Evolutionary conservation across 2,797 vertebrate species (phyloP).

Genomic region (Iguana delicatissima): DNA sequence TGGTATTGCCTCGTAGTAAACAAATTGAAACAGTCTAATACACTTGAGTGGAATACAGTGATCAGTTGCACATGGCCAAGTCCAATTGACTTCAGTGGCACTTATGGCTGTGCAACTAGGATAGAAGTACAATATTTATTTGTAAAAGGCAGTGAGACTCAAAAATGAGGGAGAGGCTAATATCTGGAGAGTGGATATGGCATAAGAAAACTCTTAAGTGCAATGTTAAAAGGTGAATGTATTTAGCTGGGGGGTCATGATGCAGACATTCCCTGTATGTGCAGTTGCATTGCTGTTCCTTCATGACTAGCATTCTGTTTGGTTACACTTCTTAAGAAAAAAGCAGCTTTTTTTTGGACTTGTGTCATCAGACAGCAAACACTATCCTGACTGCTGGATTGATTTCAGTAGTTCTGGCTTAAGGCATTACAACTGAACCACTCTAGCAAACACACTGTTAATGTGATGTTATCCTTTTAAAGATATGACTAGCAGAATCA

Average conservation of each 20-base stretch:
- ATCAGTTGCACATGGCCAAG: neutral
- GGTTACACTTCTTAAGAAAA: slow-evolving; percentile 25
- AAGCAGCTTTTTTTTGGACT: neutral
- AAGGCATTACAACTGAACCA: slow-evolving; percentile 36
- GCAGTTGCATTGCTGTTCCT: neutral
- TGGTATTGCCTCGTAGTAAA: fast-evolving
- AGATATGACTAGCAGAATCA: neutral
- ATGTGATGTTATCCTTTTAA: neutral
- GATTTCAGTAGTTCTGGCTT: slow-evolving; percentile 7
- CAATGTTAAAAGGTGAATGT: neutral
- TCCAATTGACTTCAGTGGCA: fast-evolving
- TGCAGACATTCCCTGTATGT: neutral
- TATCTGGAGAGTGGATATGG: neutral
- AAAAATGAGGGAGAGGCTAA: neutral
- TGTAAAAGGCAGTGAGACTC: fast-evolving
- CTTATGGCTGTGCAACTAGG: fast-evolving
- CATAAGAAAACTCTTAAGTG: neutral
- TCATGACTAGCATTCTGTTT: neutral
- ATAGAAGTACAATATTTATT: fast-evolving
- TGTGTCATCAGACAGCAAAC: neutral
- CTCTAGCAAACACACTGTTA: slow-evolving; percentile 14
- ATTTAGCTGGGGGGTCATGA: fast-evolving
- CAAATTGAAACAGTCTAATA: neutral
- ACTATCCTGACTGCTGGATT: neutral
- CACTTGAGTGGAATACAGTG: neutral